These are phyloP conservation scores for Thryonomys swinderianus DNA, from an alignment of 2,113 vertebrate genomes.

Conservation along the genomic window DNA sequence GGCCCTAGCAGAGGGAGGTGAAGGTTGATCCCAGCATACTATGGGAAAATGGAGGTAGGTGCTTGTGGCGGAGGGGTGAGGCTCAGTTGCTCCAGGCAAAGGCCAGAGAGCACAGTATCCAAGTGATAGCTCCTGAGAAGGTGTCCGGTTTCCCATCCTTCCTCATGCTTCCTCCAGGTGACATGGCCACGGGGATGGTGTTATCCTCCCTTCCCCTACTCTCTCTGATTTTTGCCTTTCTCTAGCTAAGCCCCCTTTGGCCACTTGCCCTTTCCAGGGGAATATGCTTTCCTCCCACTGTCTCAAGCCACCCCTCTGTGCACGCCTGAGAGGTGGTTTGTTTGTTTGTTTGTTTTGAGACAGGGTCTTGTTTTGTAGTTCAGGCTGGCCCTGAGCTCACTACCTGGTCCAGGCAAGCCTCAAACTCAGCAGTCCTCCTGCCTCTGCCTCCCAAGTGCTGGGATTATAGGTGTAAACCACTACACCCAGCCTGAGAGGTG, in stretches of 20 bases:
- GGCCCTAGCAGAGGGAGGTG: background rate
- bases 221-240: background rate
- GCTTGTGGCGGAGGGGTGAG: background rate
- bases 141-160: background rate
- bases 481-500: too few relatives aligned
- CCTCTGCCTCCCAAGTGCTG: too few relatives aligned
- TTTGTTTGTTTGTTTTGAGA: too few relatives aligned
- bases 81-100: background rate
- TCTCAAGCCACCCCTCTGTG: background rate
- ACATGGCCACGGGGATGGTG: background rate
- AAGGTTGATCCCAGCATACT: background rate
- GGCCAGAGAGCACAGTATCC: background rate
- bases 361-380: too few relatives aligned
- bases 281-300: background rate
- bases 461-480: too few relatives aligned
- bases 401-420: too few relatives aligned
- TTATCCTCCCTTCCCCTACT: too few relatives aligned
- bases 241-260: background rate
- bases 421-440: too few relatives aligned
- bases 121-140: background rate
- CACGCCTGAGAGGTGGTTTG: too few relatives aligned
- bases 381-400: too few relatives aligned
- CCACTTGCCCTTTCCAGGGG: background rate
- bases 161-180: background rate
- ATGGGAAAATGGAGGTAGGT: constrained; percentile 30